A percentile compares a stretch with the other conserved stretches of the same genome.
These are phyloP conservation scores for Connochaetes taurinus DNA, from an alignment of 2,113 vertebrate species.

Conservation along the genomic window DNA sequence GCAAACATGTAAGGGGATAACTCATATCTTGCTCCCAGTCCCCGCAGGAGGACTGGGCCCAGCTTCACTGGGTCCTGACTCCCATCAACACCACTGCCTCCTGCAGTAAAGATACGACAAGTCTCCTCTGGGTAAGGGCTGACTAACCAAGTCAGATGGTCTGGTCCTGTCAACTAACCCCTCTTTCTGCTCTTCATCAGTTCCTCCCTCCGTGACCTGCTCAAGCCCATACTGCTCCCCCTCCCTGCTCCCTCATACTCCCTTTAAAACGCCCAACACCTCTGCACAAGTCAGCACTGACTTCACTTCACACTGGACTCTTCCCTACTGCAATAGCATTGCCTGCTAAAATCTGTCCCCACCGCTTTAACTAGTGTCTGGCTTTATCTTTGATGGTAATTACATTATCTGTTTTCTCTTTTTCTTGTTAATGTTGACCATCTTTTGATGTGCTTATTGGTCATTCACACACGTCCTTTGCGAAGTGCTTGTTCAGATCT, in stretches of 20 bases:
- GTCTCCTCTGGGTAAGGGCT: neutral
- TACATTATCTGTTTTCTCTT: neutral
- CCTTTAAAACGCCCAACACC: neutral
- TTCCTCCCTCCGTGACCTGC: neutral
- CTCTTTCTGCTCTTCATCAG: neutral
- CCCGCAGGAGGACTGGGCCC: neutral
- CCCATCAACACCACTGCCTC: neutral
- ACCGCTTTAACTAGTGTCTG: too few relatives aligned
- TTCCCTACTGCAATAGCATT: neutral
- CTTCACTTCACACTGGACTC: neutral
- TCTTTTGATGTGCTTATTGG: neutral
- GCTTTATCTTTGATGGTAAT: neutral
- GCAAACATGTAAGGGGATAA: neutral
- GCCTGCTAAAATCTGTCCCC: neutral
- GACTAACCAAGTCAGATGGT: neutral
- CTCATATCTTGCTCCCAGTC: neutral
- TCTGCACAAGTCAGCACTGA: neutral
- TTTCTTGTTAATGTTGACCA: neutral
- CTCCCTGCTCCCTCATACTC: rapidly evolving
- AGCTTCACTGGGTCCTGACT: neutral
- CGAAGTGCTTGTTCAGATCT: neutral
- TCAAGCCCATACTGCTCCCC: neutral
- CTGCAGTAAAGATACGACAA: neutral
- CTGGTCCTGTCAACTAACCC: neutral
- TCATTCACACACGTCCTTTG: neutral